A percentile compares a stretch with the other conserved stretches of the same genome.
Conservation (phyloP, 2,113 vertebrate genomes). For the Rhinopomastus cyanomelas region DNA sequence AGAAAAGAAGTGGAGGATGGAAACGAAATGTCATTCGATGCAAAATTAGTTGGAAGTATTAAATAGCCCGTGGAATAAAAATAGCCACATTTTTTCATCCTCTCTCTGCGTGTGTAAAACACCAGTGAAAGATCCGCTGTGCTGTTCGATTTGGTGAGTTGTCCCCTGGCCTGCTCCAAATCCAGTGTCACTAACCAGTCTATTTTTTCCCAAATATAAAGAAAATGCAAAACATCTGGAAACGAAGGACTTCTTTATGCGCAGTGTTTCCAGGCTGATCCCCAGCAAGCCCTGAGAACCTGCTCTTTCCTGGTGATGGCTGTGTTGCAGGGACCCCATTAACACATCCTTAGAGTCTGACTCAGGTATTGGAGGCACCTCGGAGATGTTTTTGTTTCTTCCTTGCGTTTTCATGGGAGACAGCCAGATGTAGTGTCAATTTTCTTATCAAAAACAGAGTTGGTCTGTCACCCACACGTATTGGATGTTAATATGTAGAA, state of each 20-base stretch:
- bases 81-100: background rate
- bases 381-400: background rate
- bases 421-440: background rate
- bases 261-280: background rate
- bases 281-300: background rate
- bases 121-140: background rate
- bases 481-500: background rate
- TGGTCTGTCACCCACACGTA: fast-evolving
- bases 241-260: background rate
- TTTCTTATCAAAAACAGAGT: background rate
- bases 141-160: background rate
- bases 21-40: background rate
- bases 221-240: slow-evolving; percentile 1
- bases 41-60: background rate
- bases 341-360: fast-evolving
- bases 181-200: background rate
- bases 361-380: background rate
- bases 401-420: background rate
- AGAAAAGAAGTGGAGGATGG: background rate
- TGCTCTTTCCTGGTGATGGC: background rate
- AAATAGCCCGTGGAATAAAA: background rate
- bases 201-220: background rate
- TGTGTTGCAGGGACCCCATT: fast-evolving
- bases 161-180: background rate
- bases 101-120: background rate